A percentile compares a stretch with the other conserved stretches of the same genome.
phyloP scores from a whole-genome alignment of 2,113 vertebrate genomes.

The Lepus europaeus region DNA sequence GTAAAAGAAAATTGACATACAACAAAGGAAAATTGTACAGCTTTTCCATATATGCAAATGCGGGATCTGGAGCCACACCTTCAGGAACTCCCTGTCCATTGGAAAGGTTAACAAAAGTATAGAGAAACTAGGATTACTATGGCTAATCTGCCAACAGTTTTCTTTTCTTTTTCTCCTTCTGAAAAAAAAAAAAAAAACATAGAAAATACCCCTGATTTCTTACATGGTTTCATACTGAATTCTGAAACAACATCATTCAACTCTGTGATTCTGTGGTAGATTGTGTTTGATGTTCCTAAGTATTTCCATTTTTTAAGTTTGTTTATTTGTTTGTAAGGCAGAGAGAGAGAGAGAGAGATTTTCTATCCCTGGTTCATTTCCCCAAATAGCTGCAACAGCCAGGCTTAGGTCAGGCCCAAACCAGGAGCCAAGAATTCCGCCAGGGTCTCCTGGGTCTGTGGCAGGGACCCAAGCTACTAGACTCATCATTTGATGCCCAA shows the following conservation, averaged over 20 bases:
- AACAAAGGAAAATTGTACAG: background rate
- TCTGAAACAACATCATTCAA: conserved; percentile 40
- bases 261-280: background rate
- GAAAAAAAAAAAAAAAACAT: background rate
- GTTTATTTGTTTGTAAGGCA: background rate
- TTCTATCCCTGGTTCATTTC: too few species aligned
- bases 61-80: accelerated
- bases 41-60: background rate
- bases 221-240: conserved; percentile 36
- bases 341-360: too few species aligned
- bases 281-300: conserved; percentile 28
- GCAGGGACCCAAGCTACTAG: too few species aligned
- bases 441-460: too few species aligned
- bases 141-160: background rate
- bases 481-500: too few species aligned
- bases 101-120: background rate
- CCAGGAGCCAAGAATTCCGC: too few species aligned
- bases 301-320: conserved; percentile 54
- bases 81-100: background rate
- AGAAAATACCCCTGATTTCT: background rate
- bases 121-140: background rate
- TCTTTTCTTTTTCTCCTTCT: background rate
- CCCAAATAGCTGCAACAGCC: too few species aligned
- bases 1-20: background rate
- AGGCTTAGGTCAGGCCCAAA: too few species aligned